These are phyloP conservation scores for Priocnemis perturbator DNA, from an alignment of 2,888 invertebrate species.

Conservation along the genomic window DNA sequence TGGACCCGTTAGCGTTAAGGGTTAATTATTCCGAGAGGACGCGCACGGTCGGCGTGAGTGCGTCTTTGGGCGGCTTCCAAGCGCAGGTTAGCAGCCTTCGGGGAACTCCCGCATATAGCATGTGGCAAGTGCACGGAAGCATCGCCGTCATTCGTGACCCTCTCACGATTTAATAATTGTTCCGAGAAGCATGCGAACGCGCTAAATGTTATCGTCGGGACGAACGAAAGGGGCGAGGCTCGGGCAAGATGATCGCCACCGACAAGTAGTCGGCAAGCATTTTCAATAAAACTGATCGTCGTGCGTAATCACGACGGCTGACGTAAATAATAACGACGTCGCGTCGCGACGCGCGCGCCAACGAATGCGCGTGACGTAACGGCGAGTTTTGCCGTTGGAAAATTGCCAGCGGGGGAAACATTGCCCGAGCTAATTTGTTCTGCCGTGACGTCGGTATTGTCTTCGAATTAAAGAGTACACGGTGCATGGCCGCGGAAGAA, in stretches of 20 bases:
- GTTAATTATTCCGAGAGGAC: too few species aligned
- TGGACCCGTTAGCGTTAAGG: too few species aligned
- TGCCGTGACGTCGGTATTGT: conserved; percentile 9
- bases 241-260: neutral
- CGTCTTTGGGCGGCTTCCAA: conserved; percentile 43
- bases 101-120: conserved; percentile 30
- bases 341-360: too few species aligned
- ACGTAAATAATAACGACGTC: too few species aligned
- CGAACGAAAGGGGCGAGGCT: neutral
- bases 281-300: too few species aligned
- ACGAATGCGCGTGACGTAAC: conserved; percentile 27
- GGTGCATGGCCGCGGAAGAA: neutral
- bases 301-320: too few species aligned
- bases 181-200: conserved; percentile 21
- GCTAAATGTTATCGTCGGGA: conserved; percentile 2
- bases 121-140: neutral
- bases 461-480: neutral
- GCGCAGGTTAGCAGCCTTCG: conserved; percentile 50
- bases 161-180: conserved; percentile 38
- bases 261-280: neutral
- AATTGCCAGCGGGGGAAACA: conserved; percentile 35
- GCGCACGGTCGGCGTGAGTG: neutral
- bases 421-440: conserved; percentile 23
- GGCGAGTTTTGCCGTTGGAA: conserved; percentile 30
- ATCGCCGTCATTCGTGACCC: conserved; percentile 10